These are phyloP conservation scores for Cephus cinctus DNA, from an alignment of 1,140 invertebrate species.

Conservation along the genomic window DNA sequence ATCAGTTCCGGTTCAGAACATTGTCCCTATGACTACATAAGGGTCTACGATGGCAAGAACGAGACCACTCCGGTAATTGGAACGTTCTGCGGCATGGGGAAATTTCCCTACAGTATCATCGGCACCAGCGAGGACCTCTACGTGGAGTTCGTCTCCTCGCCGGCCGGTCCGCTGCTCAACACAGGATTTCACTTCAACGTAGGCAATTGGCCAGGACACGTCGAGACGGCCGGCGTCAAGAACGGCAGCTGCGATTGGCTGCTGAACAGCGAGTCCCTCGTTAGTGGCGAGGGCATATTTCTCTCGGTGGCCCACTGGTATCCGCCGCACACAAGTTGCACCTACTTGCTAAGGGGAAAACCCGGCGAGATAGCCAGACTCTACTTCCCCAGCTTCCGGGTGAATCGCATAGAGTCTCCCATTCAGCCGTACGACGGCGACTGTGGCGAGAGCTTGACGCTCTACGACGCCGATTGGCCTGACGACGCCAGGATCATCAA, in stretches of 20 bases:
- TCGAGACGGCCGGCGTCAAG: constrained; percentile 79
- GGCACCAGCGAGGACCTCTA: constrained; percentile 86
- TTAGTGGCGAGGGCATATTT: constrained; percentile 81
- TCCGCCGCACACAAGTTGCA: constrained; percentile 86
- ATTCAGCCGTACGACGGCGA: constrained; percentile 82
- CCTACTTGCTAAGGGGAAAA: constrained; percentile 81
- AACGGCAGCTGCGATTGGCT: constrained; percentile 87
- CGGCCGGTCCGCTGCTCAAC: constrained; percentile 83
- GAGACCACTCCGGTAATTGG: constrained; percentile 83
- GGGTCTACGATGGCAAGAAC: constrained; percentile 87
- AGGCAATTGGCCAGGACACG: constrained; percentile 88
- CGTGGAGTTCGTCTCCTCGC: constrained; percentile 88
- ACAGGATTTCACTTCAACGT: constrained; percentile 93
- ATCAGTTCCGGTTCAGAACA: constrained; percentile 82
- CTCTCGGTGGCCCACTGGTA: constrained; percentile 91
- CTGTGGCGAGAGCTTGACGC: constrained; percentile 83
- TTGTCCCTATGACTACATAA: constrained; percentile 88
- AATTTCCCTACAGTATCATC: constrained; percentile 91
- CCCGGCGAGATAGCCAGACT: constrained; percentile 81
- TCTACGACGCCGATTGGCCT: constrained; percentile 82
- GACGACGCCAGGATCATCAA: constrained; percentile 86
- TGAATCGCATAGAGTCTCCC: constrained; percentile 84
- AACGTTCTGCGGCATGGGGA: constrained; percentile 90
- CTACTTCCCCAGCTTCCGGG: constrained; percentile 87
- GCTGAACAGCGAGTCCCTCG: constrained; percentile 75